Evolutionary conservation across 2,888 invertebrate species (phyloP), one percentile per base, ranked within the genome.

Genomic region (Meliscaeva auricollis): DNA sequence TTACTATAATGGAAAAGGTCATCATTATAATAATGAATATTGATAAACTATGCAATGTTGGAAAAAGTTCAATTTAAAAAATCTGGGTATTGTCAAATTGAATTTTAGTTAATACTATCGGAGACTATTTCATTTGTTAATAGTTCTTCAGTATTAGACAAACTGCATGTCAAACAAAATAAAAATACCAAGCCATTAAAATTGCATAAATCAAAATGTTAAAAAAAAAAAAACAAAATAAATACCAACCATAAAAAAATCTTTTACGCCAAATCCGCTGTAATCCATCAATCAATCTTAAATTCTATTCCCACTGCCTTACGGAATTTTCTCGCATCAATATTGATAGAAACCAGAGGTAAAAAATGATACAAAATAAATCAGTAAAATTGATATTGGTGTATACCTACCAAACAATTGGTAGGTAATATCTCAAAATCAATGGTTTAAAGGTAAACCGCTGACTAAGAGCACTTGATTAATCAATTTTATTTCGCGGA

Each of bases 391-490:
- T 60, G 30, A 41, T 54, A 32, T 35, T 26, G 54, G 41, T 52
- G 15, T 60, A 26, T 60, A 26, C 8, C 20, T 11, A 60, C 41
- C 54, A 69, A 81, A 69, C 76, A 85, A 81, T 81, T 64, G 72
- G 60, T 35, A 38, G 58, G 58, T 69, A 81, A 81, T 81, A 73
- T 81, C 81, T 85, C 68, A 85, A 77, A 85, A 85, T 85, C 85
- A 69, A 62, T 77, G 85, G 73, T 69, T 85, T 81, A 76, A 85
- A 85, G 85, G 85, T 85, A 85, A 85, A 85, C 85, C 81, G 81
- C 85, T 85, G 85, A 85, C 85, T 85, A 85, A 85, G 84, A 85
- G 76, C 81, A 85, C 76, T 81, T 85, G 85, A 85, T 85, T 85
- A 85, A 85, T 85, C 85, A 85, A 81, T 85, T 80, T 80, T 64